Conservation (phyloP, 2,113 vertebrate genomes). For the Vidua chalybeata region DNA sequence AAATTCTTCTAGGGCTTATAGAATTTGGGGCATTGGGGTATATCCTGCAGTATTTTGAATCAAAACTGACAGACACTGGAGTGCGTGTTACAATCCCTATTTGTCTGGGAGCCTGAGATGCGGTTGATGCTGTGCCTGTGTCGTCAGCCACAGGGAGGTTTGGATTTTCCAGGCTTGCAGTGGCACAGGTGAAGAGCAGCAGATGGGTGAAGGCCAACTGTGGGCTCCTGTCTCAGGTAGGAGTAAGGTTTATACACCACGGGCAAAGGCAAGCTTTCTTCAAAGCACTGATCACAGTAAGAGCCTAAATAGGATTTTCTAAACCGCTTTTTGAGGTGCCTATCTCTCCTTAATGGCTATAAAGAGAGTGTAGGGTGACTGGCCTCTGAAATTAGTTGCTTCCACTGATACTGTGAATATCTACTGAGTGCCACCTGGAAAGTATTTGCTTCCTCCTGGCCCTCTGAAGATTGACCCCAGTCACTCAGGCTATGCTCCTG, state of each 20-base stretch:
- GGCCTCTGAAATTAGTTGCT: background rate
- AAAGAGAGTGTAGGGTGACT: slow-evolving; percentile 18
- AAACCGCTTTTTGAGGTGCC: background rate
- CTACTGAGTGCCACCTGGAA: slow-evolving; percentile 18
- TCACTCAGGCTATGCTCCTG: slow-evolving; percentile 4
- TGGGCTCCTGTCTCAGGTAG: background rate
- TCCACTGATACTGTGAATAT: background rate
- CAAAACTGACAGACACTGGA: background rate
- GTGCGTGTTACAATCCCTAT: background rate
- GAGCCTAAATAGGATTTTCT: background rate
- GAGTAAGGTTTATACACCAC: background rate
- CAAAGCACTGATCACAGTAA: background rate
- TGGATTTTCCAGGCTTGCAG: background rate
- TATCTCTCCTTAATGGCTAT: slow-evolving; percentile 20
- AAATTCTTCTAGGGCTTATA: background rate
- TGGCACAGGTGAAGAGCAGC: background rate
- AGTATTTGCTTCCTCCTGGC: background rate
- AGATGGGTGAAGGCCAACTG: background rate
- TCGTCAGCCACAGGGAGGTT: background rate
- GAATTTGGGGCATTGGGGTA: background rate
- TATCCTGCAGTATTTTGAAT: background rate
- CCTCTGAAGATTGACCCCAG: background rate
- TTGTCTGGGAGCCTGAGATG: background rate
- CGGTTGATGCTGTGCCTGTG: background rate
- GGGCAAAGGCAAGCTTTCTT: background rate